Evolutionary conservation across 2,888 invertebrate species (phyloP), one percentile per base, ranked within the genome.

Genomic region (Molorchus minor): DNA sequence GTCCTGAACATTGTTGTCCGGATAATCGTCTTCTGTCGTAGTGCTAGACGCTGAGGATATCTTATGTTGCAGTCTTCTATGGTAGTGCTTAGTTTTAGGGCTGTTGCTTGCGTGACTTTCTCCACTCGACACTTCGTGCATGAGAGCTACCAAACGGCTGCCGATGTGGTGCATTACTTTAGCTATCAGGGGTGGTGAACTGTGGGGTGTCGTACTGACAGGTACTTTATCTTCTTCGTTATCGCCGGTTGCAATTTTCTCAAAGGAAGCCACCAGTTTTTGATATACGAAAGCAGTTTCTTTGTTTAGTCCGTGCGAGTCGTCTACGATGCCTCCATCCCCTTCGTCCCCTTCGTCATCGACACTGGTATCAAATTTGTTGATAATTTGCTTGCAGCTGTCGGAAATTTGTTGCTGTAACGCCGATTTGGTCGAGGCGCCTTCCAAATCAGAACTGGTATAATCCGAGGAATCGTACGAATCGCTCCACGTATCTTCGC

Each of bases 101-200:
- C 90, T 90, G 30, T 80, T 81, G 38, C 84, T 84, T 3, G 83
- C 82, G 64, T 85, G 84, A 36, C 84, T 84, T 61, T 87, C 87
- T 25, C 92, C 91, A 45, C 90, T 92, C 12, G 92, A 93, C 1
- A 94, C 94, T 77, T 95, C 94, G 76, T 94, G 94, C 95, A 95
- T 95, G 59, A 95, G 82, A 0, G 94, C 93, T 19, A 94, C 93
- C 60, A 95, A 80, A 17, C 94, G 83, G 40, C 92, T 91, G 7
- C 94, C 94, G 57, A 95, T 95, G 75, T 95, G 95, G 70, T 93
- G 90, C 93, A 95, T 93, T 10, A 94, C 94, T 82, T 94, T 93
- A 2, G 93, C 92, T 58, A 94, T 91, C 21, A 94, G 79, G 0
- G 94, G 93, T 0, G 94, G 94, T 1, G 94, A 94, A 62, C 85